Conservation (phyloP, 1,140 invertebrate species). For the Megalonaias nervosa region DNA sequence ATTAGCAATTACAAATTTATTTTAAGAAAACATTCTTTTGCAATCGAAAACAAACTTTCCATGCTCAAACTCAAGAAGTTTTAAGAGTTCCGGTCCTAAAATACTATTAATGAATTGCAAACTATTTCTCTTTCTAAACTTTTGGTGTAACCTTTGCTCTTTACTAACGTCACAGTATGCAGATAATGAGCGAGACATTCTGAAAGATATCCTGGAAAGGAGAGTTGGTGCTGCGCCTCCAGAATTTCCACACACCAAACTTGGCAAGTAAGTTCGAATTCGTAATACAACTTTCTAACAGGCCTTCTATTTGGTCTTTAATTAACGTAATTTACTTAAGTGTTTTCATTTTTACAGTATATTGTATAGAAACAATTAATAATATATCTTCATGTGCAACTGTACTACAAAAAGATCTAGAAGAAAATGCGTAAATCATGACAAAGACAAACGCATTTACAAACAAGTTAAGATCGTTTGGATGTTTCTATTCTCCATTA, state of each 20-base stretch:
- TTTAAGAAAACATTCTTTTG: background rate
- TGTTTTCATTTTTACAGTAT: no score
- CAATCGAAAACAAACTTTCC: background rate
- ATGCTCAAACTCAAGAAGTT: background rate
- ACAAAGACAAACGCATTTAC: no score
- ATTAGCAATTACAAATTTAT: background rate
- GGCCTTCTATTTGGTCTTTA: no score
- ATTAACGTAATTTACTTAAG: no score
- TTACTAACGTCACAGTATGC: constrained; percentile 50
- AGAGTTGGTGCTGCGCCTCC: constrained; percentile 48
- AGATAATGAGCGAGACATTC: constrained; percentile 60
- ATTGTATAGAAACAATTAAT: no score
- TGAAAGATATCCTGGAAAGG: constrained; percentile 55
- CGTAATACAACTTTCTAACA: no score
- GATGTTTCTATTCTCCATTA: no score
- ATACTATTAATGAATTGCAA: background rate
- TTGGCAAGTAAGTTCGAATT: constrained; percentile 48
- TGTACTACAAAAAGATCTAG: no score
- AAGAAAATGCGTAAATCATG: no score
- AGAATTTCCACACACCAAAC: constrained; percentile 53
- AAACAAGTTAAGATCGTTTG: no score
- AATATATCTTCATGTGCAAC: no score
- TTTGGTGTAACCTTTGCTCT: background rate
- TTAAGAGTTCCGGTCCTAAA: background rate
- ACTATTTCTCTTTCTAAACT: constrained; percentile 1